Conservation (phyloP, 2,888 invertebrate species). For the Lumbricus terrestris region DNA sequence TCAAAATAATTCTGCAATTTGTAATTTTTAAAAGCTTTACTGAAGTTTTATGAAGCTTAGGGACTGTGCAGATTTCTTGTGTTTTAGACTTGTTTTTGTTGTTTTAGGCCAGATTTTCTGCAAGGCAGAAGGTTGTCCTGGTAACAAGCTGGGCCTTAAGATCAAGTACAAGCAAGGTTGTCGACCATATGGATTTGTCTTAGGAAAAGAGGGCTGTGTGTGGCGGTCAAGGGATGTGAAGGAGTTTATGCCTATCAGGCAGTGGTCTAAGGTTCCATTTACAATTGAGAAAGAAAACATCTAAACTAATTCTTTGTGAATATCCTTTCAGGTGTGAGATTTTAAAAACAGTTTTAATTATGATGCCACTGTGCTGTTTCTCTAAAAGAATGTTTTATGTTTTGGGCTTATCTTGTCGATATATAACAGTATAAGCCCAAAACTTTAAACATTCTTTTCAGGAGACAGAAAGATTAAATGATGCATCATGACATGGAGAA, state of each 20-base stretch:
- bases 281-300: constrained; percentile 17
- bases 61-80: not conserved
- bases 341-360: not conserved
- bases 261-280: constrained; percentile 28
- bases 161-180: constrained; percentile 19
- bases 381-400: too few relatives aligned
- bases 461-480: too few relatives aligned
- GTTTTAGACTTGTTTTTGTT: not conserved
- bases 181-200: constrained; percentile 15
- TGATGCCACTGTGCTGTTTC: too few relatives aligned
- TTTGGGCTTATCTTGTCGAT: too few relatives aligned
- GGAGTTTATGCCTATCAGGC: not conserved
- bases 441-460: too few relatives aligned
- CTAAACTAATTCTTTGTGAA: not conserved
- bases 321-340: not conserved
- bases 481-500: too few relatives aligned
- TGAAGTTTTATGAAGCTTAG: not conserved
- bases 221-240: not conserved
- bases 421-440: too few relatives aligned
- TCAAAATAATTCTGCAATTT: not conserved
- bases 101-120: constrained; percentile 21
- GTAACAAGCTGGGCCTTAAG: constrained; percentile 19
- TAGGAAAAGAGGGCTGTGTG: constrained; percentile 20
- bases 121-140: constrained; percentile 4
- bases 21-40: not conserved